Conservation (phyloP, 2,113 vertebrate species). For the Scolopax mira region DNA sequence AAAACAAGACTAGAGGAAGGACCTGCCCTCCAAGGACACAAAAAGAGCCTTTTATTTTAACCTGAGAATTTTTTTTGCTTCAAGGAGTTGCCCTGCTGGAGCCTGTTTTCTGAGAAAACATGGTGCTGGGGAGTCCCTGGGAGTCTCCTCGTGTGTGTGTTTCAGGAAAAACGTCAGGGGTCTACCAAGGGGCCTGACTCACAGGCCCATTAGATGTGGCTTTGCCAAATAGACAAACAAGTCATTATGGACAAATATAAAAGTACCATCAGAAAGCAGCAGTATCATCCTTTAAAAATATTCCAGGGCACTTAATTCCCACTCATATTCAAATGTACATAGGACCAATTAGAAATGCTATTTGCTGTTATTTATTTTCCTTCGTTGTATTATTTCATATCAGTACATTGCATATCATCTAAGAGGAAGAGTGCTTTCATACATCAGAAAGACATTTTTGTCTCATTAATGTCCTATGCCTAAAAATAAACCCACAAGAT, state of each 20-base stretch:
- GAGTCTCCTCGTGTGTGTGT: not conserved
- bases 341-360: slow-evolving; percentile 2
- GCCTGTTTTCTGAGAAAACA: not conserved
- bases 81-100: not conserved
- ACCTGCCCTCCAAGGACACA: not conserved
- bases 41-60: not conserved
- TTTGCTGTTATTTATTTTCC: slow-evolving; percentile 12
- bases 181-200: not conserved
- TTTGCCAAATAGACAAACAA: slow-evolving; percentile 18
- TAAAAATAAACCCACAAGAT: slow-evolving; percentile 23
- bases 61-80: not conserved
- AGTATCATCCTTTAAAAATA: slow-evolving; percentile 15
- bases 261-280: slow-evolving; percentile 7
- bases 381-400: not conserved
- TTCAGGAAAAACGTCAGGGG: not conserved
- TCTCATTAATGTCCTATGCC: not conserved
- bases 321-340: not conserved
- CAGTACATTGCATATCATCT: not conserved
- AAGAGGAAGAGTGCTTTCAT: slow-evolving; percentile 14
- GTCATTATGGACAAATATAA: not conserved
- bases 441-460: not conserved
- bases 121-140: not conserved
- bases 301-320: not conserved
- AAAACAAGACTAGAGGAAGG: not conserved
- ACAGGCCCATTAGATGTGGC: not conserved